Conservation (phyloP, 2,888 invertebrate species). For the Meta bourneti region DNA sequence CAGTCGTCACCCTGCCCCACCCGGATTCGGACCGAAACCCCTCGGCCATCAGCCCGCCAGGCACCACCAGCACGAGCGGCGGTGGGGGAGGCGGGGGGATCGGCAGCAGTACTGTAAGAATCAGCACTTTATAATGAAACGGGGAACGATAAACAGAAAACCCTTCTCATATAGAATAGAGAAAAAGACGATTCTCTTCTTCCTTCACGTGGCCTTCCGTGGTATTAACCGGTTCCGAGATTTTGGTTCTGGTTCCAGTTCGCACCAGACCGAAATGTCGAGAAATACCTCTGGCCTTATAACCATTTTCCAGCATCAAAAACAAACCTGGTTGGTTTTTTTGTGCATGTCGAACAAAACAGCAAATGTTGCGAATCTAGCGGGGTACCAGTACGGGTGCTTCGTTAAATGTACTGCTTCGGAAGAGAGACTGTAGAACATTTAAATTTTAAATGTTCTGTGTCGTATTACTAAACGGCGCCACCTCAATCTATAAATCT, state of each 20-base stretch:
- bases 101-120: constrained; percentile 43
- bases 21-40: constrained; percentile 68
- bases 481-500: constrained; percentile 8
- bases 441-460: constrained; percentile 14
- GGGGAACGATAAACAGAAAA: neutral
- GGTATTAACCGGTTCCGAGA: constrained; percentile 55
- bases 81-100: constrained; percentile 7
- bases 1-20: constrained; percentile 71
- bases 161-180: neutral
- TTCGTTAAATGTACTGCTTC: constrained; percentile 37
- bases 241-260: constrained; percentile 48
- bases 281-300: constrained; percentile 71
- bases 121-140: constrained; percentile 61
- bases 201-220: constrained; percentile 73
- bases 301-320: constrained; percentile 61
- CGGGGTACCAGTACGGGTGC: neutral
- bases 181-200: constrained; percentile 19
- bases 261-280: constrained; percentile 30
- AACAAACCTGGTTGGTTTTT: constrained; percentile 67
- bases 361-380: constrained; percentile 14
- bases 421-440: constrained; percentile 31
- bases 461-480: neutral
- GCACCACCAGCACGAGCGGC: constrained; percentile 34
- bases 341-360: constrained; percentile 70
- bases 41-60: constrained; percentile 43